Conservation (phyloP, 1,140 invertebrate species). For the Bombus cullumanus region DNA sequence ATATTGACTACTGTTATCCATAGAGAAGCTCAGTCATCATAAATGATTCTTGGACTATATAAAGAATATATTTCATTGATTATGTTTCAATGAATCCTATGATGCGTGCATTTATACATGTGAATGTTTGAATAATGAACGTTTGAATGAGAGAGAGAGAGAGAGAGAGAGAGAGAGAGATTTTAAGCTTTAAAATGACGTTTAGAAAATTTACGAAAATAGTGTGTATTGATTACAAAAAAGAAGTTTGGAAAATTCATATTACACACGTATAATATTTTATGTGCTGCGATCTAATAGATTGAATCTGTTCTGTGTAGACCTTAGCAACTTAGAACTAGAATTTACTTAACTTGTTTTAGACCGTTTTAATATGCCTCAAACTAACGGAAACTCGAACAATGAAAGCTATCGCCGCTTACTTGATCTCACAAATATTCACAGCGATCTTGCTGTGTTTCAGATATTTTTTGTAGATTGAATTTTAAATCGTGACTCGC, state of each 20-base stretch:
- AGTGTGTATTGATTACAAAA: neutral
- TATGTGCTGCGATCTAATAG: neutral
- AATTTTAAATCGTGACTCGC: constrained; percentile 52
- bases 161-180: too few species aligned
- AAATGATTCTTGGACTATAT: neutral
- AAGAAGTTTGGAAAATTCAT: neutral
- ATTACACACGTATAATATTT: neutral
- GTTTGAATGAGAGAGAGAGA: too few species aligned
- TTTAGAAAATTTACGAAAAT: neutral
- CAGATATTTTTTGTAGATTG: constrained; percentile 49
- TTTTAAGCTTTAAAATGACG: too few species aligned
- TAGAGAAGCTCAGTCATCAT: too few species aligned
- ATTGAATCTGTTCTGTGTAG: neutral
- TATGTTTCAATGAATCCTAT: neutral
- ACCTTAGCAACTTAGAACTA: neutral
- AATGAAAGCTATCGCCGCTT: neutral
- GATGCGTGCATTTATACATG: neutral
- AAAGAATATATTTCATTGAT: neutral
- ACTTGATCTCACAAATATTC: neutral
- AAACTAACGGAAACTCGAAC: neutral
- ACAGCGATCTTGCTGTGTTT: constrained; percentile 6
- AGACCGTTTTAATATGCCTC: neutral
- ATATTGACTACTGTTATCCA: too few species aligned
- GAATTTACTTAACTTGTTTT: too few species aligned
- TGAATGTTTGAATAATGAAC: too few species aligned